A percentile compares a stretch with the other conserved stretches of the same genome.
Evolutionary conservation across 2,113 vertebrate genomes (phyloP).

Genomic region (Bolborhynchus lineola): DNA sequence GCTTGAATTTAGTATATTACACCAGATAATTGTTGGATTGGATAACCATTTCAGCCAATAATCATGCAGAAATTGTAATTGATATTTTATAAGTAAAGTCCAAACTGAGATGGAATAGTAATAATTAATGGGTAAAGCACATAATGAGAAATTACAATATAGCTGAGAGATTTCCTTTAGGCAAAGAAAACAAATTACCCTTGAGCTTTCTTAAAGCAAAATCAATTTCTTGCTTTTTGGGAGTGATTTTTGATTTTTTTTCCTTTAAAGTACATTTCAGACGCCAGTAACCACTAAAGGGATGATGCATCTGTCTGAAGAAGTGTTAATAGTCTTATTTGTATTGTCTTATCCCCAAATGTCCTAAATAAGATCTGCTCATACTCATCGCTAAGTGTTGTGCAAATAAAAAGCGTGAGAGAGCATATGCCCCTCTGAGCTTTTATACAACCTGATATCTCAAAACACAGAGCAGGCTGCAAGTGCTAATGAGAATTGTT

Average conservation of each 20-base stretch:
- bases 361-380: neutral
- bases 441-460: neutral
- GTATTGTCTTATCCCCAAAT: neutral
- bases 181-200: neutral
- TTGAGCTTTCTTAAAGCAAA: constrained; percentile 8
- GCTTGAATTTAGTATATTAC: neutral
- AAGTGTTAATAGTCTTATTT: neutral
- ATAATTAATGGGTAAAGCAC: constrained; percentile 13
- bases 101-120: constrained; percentile 12
- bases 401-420: neutral
- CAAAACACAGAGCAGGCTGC: neutral
- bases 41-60: neutral
- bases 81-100: constrained; percentile 40
- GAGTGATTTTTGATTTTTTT: neutral
- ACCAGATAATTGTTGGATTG: neutral
- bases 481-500: neutral
- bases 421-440: neutral
- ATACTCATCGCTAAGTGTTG: neutral
- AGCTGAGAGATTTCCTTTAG: neutral
- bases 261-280: neutral
- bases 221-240: neutral
- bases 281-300: neutral
- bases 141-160: constrained; percentile 24
- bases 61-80: constrained; percentile 18
- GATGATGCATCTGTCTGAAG: neutral